A percentile compares a stretch with the other conserved stretches of the same genome.
Evolutionary conservation across 2,113 vertebrate genomes (phyloP).

Genomic region (Phyllostomus hastatus): DNA sequence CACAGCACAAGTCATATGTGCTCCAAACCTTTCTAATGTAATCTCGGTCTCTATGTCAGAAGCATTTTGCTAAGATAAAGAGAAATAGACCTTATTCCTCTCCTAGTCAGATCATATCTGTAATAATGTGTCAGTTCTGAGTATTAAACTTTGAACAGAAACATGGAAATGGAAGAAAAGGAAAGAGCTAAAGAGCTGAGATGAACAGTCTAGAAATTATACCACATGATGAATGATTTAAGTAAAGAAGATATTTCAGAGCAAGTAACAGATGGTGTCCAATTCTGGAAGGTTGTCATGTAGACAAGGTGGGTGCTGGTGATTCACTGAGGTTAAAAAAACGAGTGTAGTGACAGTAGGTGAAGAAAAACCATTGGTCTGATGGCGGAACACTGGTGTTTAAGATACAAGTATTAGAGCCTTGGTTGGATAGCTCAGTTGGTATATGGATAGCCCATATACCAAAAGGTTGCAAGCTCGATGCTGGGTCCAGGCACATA

Average conservation of each 20-base stretch:
- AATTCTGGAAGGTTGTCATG: background rate
- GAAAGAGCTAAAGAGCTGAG: background rate
- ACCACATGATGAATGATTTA: background rate
- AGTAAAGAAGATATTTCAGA: background rate
- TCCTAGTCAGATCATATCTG: background rate
- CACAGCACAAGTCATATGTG: background rate
- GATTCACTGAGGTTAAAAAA: background rate
- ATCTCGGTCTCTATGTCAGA: conserved; percentile 1
- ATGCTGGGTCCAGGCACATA: too few species aligned
- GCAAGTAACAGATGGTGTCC: background rate
- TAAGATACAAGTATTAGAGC: background rate
- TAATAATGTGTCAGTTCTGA: background rate
- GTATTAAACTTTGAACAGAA: background rate
- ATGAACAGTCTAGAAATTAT: background rate
- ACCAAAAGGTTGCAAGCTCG: too few species aligned
- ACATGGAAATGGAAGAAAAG: background rate
- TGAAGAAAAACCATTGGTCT: background rate
- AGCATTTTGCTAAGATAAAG: conserved; percentile 35
- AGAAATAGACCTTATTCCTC: background rate
- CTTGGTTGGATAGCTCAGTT: too few species aligned
- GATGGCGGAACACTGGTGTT: background rate
- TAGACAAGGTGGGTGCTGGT: background rate
- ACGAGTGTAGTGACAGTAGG: background rate
- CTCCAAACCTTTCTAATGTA: background rate
- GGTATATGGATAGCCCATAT: too few species aligned